Base-by-base conservation (phyloP, 2,113 vertebrate genomes). In the Tupaia chinensis region DNA sequence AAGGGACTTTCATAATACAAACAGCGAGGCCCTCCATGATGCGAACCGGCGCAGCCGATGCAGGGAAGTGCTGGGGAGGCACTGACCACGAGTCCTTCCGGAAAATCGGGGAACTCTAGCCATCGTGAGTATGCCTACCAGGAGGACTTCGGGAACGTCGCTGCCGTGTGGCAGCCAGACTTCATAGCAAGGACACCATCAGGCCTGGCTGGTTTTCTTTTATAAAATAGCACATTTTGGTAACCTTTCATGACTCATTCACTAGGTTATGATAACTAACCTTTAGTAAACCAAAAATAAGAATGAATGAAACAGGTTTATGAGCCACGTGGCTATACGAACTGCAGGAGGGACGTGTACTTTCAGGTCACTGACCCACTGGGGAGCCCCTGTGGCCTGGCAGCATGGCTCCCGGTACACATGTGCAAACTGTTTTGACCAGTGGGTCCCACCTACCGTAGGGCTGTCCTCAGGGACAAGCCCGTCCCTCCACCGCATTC, bases 201-300 rank as follows among this genome's bases (percentile, higher is more conserved):
- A n/a, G 79, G 53, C 54, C 8, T 63, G 56, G 86, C 63, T 66
- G 76, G 89, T 87, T 91, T 95, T 19, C 66, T 25, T 13, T 79
- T 65, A 61, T 86, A 32, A 32, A 91, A 66, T 15, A 79, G 70
- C 27, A 73, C 78, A 27, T 76, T 87, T 95, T 86, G 56, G 68
- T 90, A 82, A 88, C 8, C 44, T 79, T 91, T 82, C 23, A 13
- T 17, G 63, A 92, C 54, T 69, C 20, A 78, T 10, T 87, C 70
- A 44, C 70, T 70, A 79, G n/a, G 29, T 77, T 80, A n/a, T 29
- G 85, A 82, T 17, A 27, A 97, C 78, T 61, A 82, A 82, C 65
- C 1, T 58, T 89, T 88, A 68, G 44, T 61, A 89, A 70, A 91
- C 61, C 58, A 79, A 83, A 94, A 74, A 58, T 83, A 29, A 88